Evolutionary conservation across 2,113 vertebrate species (phyloP).

Genomic region (Indri indri): DNA sequence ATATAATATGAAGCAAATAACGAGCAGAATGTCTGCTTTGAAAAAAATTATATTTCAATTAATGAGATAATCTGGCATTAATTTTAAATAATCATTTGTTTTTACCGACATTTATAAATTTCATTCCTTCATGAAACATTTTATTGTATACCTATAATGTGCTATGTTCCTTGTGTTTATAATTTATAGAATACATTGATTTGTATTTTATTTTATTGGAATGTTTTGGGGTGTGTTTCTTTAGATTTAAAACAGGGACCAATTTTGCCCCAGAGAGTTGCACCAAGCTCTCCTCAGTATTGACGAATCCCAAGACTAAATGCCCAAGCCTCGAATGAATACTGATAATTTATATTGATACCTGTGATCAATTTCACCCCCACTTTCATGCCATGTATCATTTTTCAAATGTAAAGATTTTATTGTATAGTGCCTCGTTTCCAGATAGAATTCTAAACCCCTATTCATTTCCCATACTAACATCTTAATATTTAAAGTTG

Average conservation of each 20-base stretch:
- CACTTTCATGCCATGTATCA: not conserved
- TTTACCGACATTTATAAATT: not conserved
- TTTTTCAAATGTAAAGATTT: not conserved
- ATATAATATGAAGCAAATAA: not conserved
- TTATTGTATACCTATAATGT: not conserved
- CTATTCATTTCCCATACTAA: slow-evolving; percentile 41
- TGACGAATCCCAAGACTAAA: not conserved
- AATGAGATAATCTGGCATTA: not conserved
- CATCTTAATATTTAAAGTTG: slow-evolving; percentile 48
- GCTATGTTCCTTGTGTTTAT: not conserved
- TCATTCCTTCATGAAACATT: not conserved
- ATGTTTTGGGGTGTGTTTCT: not conserved
- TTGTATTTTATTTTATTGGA: slow-evolving; percentile 23
- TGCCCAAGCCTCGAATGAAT: not conserved
- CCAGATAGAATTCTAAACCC: not conserved
- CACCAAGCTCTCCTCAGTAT: not conserved
- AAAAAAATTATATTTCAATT: slow-evolving; percentile 7
- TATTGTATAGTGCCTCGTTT: not conserved
- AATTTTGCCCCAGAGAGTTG: not conserved
- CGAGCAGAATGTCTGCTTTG: not conserved
- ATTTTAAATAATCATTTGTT: not conserved
- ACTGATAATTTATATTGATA: not conserved
- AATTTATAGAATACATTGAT: not conserved
- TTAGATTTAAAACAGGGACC: not conserved
- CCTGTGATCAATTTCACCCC: not conserved